Base-by-base conservation (phyloP, 2,113 vertebrate genomes). In the Sinocyclocheilus anophthalmus region DNA sequence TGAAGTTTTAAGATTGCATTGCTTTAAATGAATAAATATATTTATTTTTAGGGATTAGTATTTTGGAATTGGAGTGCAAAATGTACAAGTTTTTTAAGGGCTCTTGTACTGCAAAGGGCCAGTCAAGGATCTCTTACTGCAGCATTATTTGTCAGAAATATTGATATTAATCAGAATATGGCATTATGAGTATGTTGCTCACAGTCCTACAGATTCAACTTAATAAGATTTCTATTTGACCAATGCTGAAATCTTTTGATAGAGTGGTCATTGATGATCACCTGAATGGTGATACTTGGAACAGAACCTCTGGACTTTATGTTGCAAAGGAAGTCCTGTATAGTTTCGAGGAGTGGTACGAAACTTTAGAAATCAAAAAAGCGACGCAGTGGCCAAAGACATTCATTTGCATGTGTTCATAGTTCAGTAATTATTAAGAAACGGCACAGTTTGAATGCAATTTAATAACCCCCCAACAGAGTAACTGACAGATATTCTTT, bases 351-450 rank as follows among this genome's bases (percentile, higher is more conserved):
- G 24, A 24, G 39, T 77, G 45, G 73, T n/a, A 24, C 48, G 6
- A 30, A 53, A 55, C 14, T 9, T 10, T 55, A 50, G 37, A 37
- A 37, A 13, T 78, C 9, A 39, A 5, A 11, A 37, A n/a, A 59
- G 75, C 3, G 9, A n/a, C 3, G 0, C 33, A 80, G 5, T 61
- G 55, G 20, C 76, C 30, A 76, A 55, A 76, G 14, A 76, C 24
- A 18, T 30, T 30, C 10, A 16, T 63, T 24, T 42, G 5, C 12
- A 80, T 63, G 6, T 18, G 18, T 37, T 39, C 42, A 55, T 53
- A 77, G 14, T 30, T 16, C 48, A 55, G 14, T 55, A 20, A 33
- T 77, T 55, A 77, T 77, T 77, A 77, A 53, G 13, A 53, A 77
- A 20, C 3, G 16, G 45, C 75, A 77, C 14, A 55, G 48, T 24